Percentiles rank a stretch among this genome's conserved stretches.
Conservation (phyloP, 2,888 invertebrate genomes). For the Cabera pusaria region DNA sequence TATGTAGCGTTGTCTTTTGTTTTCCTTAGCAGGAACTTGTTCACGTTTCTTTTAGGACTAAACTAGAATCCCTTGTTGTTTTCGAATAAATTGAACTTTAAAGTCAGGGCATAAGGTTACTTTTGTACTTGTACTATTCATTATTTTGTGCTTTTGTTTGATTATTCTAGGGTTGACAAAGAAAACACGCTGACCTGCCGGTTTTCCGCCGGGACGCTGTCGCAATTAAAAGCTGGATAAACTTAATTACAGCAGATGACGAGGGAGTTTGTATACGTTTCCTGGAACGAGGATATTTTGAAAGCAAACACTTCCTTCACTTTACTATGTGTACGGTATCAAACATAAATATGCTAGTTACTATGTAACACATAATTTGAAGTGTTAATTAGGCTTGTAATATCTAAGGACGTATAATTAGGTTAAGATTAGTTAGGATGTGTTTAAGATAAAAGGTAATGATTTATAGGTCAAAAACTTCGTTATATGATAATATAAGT, state of each 20-base stretch:
- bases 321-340: too few relatives aligned
- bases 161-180: constrained; percentile 1
- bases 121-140: not conserved
- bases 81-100: constrained; percentile 1
- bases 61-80: constrained; percentile 3
- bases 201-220: constrained; percentile 10
- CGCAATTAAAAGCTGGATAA: constrained; percentile 21
- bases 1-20: constrained; percentile 19
- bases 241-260: constrained; percentile 8
- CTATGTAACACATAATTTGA: too few relatives aligned
- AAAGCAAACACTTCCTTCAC: too few relatives aligned
- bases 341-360: too few relatives aligned
- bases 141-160: constrained; percentile 1
- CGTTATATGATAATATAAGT: too few relatives aligned
- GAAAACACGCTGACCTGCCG: constrained; percentile 1
- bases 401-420: too few relatives aligned
- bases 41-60: constrained; percentile 12
- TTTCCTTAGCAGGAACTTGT: constrained; percentile 15
- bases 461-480: too few relatives aligned
- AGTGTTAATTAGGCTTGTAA: too few relatives aligned
- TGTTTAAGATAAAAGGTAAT: too few relatives aligned
- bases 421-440: too few relatives aligned
- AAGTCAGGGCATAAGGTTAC: not conserved
- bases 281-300: too few relatives aligned
- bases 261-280: constrained; percentile 10